These are phyloP conservation scores for Hycleus cichorii DNA, from an alignment of 1,140 invertebrate genomes.

Conservation along the genomic window DNA sequence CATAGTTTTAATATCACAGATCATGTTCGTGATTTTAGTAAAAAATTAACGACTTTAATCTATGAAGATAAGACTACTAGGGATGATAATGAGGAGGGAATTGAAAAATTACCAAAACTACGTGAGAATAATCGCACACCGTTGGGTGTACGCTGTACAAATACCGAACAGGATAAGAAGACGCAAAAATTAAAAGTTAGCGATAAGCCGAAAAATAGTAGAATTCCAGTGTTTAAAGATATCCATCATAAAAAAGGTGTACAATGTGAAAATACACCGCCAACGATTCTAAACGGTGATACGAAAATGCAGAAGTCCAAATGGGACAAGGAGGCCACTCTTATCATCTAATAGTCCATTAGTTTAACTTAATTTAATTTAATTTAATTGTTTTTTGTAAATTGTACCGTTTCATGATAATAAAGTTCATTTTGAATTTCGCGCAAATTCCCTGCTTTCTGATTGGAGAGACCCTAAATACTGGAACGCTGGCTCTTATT, in stretches of 20 bases:
- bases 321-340: conserved; percentile 33
- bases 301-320: conserved; percentile 22
- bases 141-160: conserved; percentile 25
- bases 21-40: conserved; percentile 30
- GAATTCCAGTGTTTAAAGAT: conserved; percentile 35
- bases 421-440: too few relatives aligned
- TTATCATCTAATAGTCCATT: conserved; percentile 29
- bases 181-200: conserved; percentile 31
- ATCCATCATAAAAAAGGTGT: conserved; percentile 20
- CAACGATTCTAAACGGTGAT: conserved; percentile 16
- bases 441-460: too few relatives aligned
- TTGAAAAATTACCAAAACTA: conserved; percentile 9
- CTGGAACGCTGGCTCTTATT: too few relatives aligned
- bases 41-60: conserved; percentile 35
- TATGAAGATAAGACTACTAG: conserved; percentile 28
- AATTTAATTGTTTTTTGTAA: neutral
- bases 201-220: conserved; percentile 33
- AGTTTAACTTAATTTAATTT: conserved; percentile 7
- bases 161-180: conserved; percentile 16
- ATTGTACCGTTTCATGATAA: too few relatives aligned
- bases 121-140: conserved; percentile 25
- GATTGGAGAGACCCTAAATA: too few relatives aligned
- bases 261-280: conserved; percentile 38
- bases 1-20: conserved; percentile 8
- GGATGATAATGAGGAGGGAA: neutral